phyloP scores from a whole-genome alignment of 2,888 invertebrate species.

The Drosophila vallismaia region DNA sequence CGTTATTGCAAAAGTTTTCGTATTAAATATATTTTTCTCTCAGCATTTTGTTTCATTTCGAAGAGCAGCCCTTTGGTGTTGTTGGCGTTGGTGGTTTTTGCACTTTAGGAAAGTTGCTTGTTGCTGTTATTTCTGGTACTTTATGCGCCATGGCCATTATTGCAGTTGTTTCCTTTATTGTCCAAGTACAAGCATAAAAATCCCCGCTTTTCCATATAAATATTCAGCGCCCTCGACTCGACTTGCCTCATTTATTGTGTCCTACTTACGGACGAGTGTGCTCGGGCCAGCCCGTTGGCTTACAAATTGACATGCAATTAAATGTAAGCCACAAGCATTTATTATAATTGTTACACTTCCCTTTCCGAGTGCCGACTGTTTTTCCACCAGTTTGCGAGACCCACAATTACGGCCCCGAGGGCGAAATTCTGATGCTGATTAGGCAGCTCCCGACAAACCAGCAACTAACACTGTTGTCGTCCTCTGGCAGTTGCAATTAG shows the following conservation, averaged over 20 bases:
- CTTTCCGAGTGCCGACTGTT: background rate
- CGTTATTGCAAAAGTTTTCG: constrained; percentile 79
- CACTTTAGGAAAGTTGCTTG: constrained; percentile 72
- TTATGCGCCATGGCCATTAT: constrained; percentile 71
- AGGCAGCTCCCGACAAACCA: constrained; percentile 46
- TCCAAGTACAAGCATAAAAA: constrained; percentile 51
- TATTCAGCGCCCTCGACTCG: constrained; percentile 24
- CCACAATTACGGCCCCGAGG: constrained; percentile 8
- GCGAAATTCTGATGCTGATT: constrained; percentile 60
- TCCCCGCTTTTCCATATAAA: constrained; percentile 40
- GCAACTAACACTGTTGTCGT: constrained; percentile 44
- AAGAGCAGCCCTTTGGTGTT: constrained; percentile 34
- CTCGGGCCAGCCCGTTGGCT: constrained; percentile 8
- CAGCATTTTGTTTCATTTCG: constrained; percentile 71
- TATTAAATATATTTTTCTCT: constrained; percentile 76
- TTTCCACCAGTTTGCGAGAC: background rate
- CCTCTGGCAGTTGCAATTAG: constrained; percentile 62
- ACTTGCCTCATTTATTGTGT: constrained; percentile 50
- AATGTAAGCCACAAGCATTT: constrained; percentile 56
- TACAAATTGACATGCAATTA: constrained; percentile 67
- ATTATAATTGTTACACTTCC: constrained; percentile 53
- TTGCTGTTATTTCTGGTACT: constrained; percentile 73
- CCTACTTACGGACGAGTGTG: constrained; percentile 52
- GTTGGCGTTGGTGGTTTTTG: constrained; percentile 59
- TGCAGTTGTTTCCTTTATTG: constrained; percentile 76